Conservation (phyloP, 2,797 vertebrate genomes). For the Poeciliopsis paucimaculata region DNA sequence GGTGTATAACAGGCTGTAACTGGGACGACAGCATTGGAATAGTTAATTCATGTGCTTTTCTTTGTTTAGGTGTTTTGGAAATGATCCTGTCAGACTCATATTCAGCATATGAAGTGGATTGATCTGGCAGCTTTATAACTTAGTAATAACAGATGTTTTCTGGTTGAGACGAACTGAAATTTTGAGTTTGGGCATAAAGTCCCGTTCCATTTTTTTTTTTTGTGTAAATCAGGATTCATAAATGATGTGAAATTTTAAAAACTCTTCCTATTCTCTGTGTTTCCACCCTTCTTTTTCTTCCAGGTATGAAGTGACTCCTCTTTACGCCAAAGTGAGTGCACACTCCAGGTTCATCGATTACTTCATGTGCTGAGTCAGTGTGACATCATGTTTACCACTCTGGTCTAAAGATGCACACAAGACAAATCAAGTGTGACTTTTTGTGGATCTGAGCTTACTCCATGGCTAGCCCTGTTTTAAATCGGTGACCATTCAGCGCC, state of each 20-base stretch:
- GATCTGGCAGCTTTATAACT: background rate
- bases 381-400: background rate
- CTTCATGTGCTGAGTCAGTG: background rate
- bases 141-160: background rate
- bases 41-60: background rate
- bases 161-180: background rate
- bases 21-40: background rate
- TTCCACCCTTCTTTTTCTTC: conserved; percentile 12
- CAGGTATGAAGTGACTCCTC: conserved; percentile 47
- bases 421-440: conserved; percentile 25
- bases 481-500: conserved; percentile 89
- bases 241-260: background rate
- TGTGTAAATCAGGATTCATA: background rate
- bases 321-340: background rate
- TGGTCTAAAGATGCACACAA: background rate
- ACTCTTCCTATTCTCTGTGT: background rate
- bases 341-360: conserved; percentile 7
- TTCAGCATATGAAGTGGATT: background rate
- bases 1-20: background rate
- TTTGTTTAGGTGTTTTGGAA: background rate
- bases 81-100: background rate
- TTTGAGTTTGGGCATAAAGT: background rate
- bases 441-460: conserved; percentile 24
- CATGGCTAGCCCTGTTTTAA: conserved; percentile 87
- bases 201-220: background rate